Evolutionary conservation across 2,797 vertebrate species (phyloP).

Genomic region (Amblyraja radiata): DNA sequence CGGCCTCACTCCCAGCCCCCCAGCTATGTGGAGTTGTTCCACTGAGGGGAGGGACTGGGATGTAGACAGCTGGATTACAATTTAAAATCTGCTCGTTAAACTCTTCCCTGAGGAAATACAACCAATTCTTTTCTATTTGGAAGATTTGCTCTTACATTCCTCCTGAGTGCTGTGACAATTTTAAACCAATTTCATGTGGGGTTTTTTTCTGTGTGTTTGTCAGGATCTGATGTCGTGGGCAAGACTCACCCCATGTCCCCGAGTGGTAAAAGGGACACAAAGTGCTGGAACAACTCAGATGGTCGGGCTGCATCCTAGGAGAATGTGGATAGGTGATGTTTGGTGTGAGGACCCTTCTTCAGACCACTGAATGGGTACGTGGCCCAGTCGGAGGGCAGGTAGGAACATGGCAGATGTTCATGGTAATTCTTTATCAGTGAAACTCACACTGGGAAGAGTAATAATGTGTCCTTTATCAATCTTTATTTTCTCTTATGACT

Average conservation of each 20-base stretch:
- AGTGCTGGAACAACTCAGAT: too few species aligned
- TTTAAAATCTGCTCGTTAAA: not conserved
- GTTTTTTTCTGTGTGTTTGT: too few species aligned
- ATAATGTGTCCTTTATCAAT: not conserved
- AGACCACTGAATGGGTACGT: too few species aligned
- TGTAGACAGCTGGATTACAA: not conserved
- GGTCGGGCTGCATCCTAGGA: too few species aligned
- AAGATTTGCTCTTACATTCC: not conserved
- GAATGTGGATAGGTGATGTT: too few species aligned
- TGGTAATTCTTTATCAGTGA: not conserved
- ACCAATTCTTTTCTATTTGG: not conserved
- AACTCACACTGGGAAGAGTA: not conserved
- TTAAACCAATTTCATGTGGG: not conserved
- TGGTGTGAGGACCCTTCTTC: too few species aligned
- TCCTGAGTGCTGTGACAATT: not conserved
- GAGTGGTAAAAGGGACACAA: too few species aligned
- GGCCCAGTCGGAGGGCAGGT: too few species aligned
- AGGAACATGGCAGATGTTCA: not conserved
- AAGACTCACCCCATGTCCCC: too few species aligned
- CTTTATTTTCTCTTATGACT: not conserved
- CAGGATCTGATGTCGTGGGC: too few species aligned
- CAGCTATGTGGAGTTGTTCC: not conserved
- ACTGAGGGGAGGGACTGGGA: not conserved
- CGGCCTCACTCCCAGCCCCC: not conserved
- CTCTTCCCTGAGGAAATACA: not conserved